A percentile compares a stretch with the other conserved stretches of the same genome.
These are phyloP conservation scores for Rhinoptilus africanus DNA, from an alignment of 2,113 vertebrate genomes.

Conservation along the genomic window DNA sequence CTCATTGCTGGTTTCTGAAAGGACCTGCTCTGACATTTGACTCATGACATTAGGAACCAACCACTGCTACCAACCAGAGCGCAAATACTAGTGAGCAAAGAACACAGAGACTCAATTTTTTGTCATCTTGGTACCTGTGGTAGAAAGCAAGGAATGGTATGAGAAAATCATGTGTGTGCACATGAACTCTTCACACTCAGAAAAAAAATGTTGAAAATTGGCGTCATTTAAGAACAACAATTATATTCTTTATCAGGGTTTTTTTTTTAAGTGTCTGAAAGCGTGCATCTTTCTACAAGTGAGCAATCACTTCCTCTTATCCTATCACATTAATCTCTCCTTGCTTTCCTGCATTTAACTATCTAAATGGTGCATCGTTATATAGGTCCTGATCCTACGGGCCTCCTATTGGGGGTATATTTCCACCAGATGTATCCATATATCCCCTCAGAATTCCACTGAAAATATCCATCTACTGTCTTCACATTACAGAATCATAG, in stretches of 20 bases:
- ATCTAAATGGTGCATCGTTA: neutral
- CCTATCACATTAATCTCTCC: neutral
- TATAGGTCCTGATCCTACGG: neutral
- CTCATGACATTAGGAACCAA: neutral
- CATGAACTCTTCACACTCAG: neutral
- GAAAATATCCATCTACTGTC: neutral
- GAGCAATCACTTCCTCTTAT: neutral
- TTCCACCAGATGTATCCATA: neutral
- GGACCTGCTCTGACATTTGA: neutral
- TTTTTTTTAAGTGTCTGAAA: neutral
- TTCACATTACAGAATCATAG: neutral
- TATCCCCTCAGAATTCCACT: neutral
- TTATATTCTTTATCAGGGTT: neutral
- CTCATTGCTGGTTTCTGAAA: neutral
- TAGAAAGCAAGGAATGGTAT: neutral
- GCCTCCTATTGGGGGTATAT: fast-evolving
- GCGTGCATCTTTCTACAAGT: neutral
- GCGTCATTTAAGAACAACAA: neutral
- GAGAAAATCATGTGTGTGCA: neutral
- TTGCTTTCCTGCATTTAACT: neutral
- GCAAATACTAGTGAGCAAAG: neutral
- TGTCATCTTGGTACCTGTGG: neutral
- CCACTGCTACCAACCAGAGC: neutral
- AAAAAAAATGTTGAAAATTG: neutral
- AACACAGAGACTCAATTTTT: neutral